phyloP scores from a whole-genome alignment of 2,113 vertebrate genomes.

The Lichenostomus cassidix region DNA sequence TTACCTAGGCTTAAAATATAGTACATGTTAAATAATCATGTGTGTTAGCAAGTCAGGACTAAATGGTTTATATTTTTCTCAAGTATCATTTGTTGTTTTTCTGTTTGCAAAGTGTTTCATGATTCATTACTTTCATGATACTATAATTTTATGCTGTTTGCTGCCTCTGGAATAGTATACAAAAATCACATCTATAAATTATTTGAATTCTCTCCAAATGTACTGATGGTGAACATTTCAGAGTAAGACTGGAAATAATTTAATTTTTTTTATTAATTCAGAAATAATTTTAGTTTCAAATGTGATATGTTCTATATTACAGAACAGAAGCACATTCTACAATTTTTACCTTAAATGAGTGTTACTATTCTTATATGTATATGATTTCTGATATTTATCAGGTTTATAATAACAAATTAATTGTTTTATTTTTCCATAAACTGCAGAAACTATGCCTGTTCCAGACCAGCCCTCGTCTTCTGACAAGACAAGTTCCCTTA shows the following conservation, averaged over 20 bases:
- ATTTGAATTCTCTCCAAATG: not conserved
- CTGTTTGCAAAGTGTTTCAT: not conserved
- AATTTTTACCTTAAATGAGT: not conserved
- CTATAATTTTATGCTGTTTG: not conserved
- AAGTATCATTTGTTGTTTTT: not conserved
- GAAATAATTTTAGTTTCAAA: not conserved
- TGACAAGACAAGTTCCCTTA: slow-evolving; percentile 90
- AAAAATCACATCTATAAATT: not conserved
- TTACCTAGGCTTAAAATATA: not conserved
- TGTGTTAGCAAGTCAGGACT: not conserved
- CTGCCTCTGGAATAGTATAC: not conserved
- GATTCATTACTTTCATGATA: slow-evolving; percentile 18
- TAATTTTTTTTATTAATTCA: not conserved
- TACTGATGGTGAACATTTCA: not conserved
- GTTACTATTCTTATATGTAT: not conserved
- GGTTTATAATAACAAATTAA: not conserved
- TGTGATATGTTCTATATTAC: not conserved
- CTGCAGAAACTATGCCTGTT: slow-evolving; percentile 92
- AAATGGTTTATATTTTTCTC: not conserved
- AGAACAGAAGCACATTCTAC: not conserved
- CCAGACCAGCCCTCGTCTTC: slow-evolving; percentile 93
- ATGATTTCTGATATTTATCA: not conserved
- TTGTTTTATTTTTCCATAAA: slow-evolving; percentile 10
- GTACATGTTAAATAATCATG: not conserved
- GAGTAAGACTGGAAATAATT: not conserved